Evolutionary conservation across 2,888 invertebrate genomes (phyloP), one percentile per base, ranked within the genome.

Genomic region (Phortica okadai): DNA sequence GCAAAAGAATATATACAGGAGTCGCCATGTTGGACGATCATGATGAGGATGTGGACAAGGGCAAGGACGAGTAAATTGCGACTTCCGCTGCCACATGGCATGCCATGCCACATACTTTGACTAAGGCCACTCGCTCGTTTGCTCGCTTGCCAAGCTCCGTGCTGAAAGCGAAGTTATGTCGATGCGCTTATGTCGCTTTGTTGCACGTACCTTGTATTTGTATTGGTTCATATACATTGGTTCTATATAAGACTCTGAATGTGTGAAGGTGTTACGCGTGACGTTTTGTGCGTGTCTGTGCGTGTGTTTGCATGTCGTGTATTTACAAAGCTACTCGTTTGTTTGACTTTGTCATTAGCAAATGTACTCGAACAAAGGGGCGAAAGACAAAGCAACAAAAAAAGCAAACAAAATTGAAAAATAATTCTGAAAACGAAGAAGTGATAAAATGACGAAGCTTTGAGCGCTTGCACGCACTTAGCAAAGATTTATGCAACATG

Each of bases 311-410:
- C 5, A 6, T 50, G 50, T 11, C 8, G 50, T 50, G 5, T 50
- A 50, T 50, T 50, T 14, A 5, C 50, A 50, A 14, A 74, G 79
- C 78, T 75, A 76, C 78, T 77, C 80, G 80, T 78, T 79, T 79
- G 79, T 84, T 84, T 87, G 82, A 82, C 83, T 83, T 85, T 84
- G 85, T 85, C 84, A 84, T 85, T 85, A 85, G 84, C 79, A 87
- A 85, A 83, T 81, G 85, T 82, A 81, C 82, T 82, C 74, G 62
- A 75, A 80, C 76, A 79, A 76, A 41, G 54, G 33, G 33, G 33
- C 33, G 33, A 33, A 33, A 33, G 33, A 33, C 33, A 33, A 33
- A 33, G 3, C 1, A 3, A 45, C 58, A n/a, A n/a, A n/a, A n/a
- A n/a, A n/a, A n/a, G 16, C 4, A 62, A 74, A 41, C 7, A 42